phyloP scores from a whole-genome alignment of 2,797 vertebrate genomes.

The Synaphobranchus kaupii region DNA sequence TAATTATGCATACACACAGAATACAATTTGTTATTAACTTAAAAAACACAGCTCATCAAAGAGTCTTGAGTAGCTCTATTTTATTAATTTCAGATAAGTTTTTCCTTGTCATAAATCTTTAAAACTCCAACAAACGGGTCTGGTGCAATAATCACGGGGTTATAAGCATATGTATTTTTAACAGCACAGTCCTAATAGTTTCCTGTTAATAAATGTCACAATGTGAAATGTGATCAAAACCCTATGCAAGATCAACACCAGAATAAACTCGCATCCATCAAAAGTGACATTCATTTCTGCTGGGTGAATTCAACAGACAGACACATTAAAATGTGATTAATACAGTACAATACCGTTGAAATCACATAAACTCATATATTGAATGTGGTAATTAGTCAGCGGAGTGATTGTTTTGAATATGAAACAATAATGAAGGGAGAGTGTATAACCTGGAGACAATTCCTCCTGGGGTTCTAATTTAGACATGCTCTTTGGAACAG shows the following conservation, averaged over 20 bases:
- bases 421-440: background rate
- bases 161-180: constrained; percentile 37
- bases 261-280: constrained; percentile 12
- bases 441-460: background rate
- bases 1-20: background rate
- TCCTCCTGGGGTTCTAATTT: background rate
- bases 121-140: constrained; percentile 34
- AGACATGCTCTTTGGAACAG: background rate
- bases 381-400: background rate
- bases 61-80: background rate
- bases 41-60: background rate
- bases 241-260: background rate
- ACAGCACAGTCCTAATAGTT: constrained; percentile 10
- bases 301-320: background rate
- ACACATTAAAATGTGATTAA: background rate
- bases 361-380: background rate
- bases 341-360: background rate
- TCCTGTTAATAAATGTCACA: constrained; percentile 19
- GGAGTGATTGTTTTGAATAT: background rate
- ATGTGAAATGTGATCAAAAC: constrained; percentile 13
- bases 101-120: constrained; percentile 41
- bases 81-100: background rate
- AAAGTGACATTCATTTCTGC: background rate
- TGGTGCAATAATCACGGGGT: constrained; percentile 39
- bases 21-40: background rate